phyloP scores from a whole-genome alignment of 2,113 vertebrate species.

The Melozone crissalis region DNA sequence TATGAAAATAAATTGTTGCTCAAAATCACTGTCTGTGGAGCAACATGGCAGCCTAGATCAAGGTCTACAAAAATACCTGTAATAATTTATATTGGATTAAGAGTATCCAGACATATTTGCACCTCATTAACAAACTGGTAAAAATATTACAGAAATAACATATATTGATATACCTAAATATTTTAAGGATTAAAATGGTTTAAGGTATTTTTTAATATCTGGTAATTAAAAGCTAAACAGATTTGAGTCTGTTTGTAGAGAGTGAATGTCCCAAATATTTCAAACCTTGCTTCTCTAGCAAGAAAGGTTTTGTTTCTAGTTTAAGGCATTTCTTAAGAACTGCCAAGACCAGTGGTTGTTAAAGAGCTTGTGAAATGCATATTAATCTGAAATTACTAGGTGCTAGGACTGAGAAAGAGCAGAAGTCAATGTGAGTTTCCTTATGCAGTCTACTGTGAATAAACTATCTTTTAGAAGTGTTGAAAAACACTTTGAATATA shows the following conservation, averaged over 20 bases:
- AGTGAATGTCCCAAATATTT: neutral
- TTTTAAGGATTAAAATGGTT: neutral
- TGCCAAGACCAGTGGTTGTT: neutral
- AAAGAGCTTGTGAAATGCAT: neutral
- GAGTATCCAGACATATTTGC: neutral
- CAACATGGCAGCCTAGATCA: neutral
- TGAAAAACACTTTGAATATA: neutral
- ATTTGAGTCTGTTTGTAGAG: neutral
- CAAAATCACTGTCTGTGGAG: neutral
- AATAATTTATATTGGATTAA: neutral
- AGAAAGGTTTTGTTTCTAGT: neutral
- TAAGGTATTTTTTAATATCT: neutral
- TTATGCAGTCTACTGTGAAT: neutral
- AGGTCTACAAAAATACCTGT: neutral
- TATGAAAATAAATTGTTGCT: neutral
- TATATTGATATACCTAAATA: neutral
- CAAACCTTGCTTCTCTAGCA: neutral
- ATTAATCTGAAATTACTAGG: neutral
- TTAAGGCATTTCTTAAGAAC: neutral
- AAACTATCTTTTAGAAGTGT: neutral
- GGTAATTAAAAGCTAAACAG: neutral
- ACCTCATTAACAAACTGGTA: neutral
- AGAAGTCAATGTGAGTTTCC: neutral
- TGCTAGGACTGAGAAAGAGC: neutral
- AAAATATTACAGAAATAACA: neutral